Percentiles rank a stretch among this genome's conserved stretches.
Conservation (phyloP, 2,888 invertebrate species). For the Coelinius sp. region DNA sequence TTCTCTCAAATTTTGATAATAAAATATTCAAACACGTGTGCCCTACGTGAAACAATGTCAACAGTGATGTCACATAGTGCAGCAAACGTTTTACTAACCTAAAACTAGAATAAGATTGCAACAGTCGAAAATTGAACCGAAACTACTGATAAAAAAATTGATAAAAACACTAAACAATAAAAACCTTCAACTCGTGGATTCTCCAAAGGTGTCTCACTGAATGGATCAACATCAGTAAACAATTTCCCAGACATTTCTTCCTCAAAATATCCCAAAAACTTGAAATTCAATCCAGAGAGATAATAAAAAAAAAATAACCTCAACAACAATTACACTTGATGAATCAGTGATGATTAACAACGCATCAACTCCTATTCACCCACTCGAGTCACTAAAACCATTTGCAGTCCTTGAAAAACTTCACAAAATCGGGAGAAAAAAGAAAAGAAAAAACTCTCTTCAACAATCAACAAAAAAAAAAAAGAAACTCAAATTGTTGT, state of each 20-base stretch:
- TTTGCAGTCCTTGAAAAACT: too few relatives aligned
- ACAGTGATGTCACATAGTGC: neutral
- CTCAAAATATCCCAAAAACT: neutral
- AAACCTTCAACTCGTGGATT: slow-evolving; percentile 57
- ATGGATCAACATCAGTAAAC: slow-evolving; percentile 61
- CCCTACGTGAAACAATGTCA: neutral
- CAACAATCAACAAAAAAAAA: neutral
- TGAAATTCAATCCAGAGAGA: too few relatives aligned
- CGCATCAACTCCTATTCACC: too few relatives aligned
- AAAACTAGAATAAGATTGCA: neutral
- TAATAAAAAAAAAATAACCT: slow-evolving; percentile 8
- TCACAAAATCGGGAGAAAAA: too few relatives aligned
- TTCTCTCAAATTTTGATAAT: too few relatives aligned
- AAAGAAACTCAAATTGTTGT: neutral
- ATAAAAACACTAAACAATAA: neutral
- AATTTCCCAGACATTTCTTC: slow-evolving; percentile 56
- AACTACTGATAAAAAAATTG: neutral
- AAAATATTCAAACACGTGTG: neutral
- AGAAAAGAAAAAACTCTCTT: too few relatives aligned
- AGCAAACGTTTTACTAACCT: neutral
- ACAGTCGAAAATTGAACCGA: neutral
- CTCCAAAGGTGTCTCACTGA: slow-evolving; percentile 62
- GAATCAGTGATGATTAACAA: too few relatives aligned
- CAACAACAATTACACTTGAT: slow-evolving; percentile 9
- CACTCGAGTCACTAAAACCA: too few relatives aligned